Conservation (phyloP, 2,113 vertebrate species). For the Callipepla californica region DNA sequence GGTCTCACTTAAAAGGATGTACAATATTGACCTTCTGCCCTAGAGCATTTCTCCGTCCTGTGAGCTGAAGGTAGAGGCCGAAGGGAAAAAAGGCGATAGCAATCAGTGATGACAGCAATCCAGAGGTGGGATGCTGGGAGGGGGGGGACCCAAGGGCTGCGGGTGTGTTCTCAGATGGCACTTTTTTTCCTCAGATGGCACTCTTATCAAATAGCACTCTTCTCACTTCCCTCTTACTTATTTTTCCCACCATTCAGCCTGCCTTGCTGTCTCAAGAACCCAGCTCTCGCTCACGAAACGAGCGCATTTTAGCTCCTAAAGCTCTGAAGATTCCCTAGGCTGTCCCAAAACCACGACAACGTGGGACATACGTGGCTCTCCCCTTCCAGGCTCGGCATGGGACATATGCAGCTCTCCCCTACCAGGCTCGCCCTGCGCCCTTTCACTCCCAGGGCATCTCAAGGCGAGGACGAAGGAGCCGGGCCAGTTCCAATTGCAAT, state of each 20-base stretch:
- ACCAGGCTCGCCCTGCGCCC: not conserved
- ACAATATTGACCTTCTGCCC: fast-evolving
- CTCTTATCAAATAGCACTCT: no score
- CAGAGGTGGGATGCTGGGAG: not conserved
- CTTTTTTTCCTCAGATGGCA: no score
- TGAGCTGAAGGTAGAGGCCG: not conserved
- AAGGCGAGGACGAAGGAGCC: no score
- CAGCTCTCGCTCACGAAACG: not conserved
- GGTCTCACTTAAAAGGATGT: not conserved
- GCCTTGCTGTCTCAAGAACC: not conserved
- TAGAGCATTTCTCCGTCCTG: fast-evolving
- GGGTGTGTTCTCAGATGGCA: not conserved
- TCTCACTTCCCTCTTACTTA: not conserved
- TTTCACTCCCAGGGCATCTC: fast-evolving
- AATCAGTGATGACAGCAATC: not conserved
- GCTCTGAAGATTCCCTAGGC: not conserved
- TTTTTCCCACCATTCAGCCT: not conserved
- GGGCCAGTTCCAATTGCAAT: no score
- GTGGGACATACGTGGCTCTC: no score
- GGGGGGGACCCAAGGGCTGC: no score
- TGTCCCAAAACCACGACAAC: not conserved
- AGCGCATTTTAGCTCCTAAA: fast-evolving
- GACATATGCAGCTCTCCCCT: no score
- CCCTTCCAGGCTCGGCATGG: no score
- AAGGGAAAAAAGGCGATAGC: not conserved